Evolutionary conservation across 2,888 invertebrate genomes (phyloP).

Genomic region (Troilus luridus): DNA sequence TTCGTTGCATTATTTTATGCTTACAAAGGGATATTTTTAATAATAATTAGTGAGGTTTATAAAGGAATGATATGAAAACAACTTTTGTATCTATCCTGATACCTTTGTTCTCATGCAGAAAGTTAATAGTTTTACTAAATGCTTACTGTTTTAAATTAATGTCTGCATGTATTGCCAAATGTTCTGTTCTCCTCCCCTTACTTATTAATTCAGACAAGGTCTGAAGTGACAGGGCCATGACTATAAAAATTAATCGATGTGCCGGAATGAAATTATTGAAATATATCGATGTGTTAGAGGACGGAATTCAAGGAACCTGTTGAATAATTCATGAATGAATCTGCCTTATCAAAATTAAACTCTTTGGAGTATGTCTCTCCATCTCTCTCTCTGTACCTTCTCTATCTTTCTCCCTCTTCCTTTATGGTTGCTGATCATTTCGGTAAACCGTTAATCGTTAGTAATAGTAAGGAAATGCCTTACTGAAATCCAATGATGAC

Average conservation of each 20-base stretch:
- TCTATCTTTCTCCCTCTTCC: not conserved
- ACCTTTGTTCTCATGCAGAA: no score
- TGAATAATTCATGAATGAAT: constrained; percentile 46
- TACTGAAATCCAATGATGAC: not conserved
- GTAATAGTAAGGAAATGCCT: not conserved
- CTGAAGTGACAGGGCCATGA: not conserved
- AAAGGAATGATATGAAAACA: no score
- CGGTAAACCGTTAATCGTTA: not conserved
- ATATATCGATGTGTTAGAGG: constrained; percentile 15
- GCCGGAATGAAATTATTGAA: not conserved
- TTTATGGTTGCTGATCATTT: not conserved
- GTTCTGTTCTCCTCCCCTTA: not conserved
- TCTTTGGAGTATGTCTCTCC: not conserved
- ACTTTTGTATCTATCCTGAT: no score
- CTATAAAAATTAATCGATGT: not conserved
- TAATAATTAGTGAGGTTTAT: no score
- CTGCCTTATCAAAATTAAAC: constrained; percentile 42
- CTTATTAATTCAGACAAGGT: not conserved
- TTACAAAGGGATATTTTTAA: no score
- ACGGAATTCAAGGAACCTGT: not conserved
- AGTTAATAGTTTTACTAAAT: no score
- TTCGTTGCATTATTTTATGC: no score
- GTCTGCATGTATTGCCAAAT: not conserved
- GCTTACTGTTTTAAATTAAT: no score
- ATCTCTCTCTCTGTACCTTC: not conserved